A percentile compares a stretch with the other conserved stretches of the same genome.
Conservation (phyloP, 2,113 vertebrate species). For the Eptatretus burgeri region DNA sequence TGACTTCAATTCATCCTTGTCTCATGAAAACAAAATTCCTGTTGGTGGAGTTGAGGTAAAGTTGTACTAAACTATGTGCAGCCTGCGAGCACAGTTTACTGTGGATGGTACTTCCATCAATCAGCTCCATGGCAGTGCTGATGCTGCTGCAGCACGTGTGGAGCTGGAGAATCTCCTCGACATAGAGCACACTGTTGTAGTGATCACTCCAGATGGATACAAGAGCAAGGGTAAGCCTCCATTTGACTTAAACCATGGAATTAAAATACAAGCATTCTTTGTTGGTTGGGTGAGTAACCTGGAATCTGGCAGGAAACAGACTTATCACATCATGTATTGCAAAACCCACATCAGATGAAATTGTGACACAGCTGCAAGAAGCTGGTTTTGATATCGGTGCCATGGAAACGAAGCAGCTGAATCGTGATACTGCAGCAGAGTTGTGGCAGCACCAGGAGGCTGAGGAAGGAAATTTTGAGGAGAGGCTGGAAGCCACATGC, state of each 20-base stretch:
- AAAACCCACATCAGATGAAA: too few species aligned
- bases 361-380: too few species aligned
- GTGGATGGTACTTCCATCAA: conserved; percentile 16
- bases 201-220: conserved; percentile 25
- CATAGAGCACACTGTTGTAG: conserved; percentile 20
- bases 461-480: too few species aligned
- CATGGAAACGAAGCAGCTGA: too few species aligned
- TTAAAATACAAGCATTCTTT: background rate
- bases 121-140: conserved; percentile 25
- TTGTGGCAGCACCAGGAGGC: too few species aligned
- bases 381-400: too few species aligned
- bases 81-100: conserved; percentile 20
- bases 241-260: background rate
- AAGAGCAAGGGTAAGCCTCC: conserved; percentile 20
- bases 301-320: too few species aligned
- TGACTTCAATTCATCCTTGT: background rate
- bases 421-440: too few species aligned
- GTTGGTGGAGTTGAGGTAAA: background rate
- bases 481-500: too few species aligned
- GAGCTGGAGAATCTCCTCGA: conserved; percentile 30
- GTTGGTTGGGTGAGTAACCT: background rate
- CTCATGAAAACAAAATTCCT: background rate
- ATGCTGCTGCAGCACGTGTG: conserved; percentile 16
- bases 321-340: too few species aligned
- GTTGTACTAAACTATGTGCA: conserved; percentile 9